A percentile compares a stretch with the other conserved stretches of the same genome.
Evolutionary conservation across 2,888 invertebrate species (phyloP).

Genomic region (Tenthredo scrophulariae): DNA sequence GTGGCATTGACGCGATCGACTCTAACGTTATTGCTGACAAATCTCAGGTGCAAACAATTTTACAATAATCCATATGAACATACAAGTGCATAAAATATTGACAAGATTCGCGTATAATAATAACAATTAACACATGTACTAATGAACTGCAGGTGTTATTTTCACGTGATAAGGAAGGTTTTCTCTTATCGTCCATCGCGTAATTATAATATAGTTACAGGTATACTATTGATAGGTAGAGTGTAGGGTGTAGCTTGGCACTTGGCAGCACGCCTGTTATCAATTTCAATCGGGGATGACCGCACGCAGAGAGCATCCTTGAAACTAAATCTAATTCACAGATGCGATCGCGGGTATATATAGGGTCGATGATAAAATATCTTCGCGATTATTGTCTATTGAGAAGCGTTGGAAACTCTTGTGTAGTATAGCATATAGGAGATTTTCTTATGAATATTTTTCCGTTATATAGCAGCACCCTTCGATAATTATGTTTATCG

Average conservation of each 20-base stretch:
- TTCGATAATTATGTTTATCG: too few species aligned
- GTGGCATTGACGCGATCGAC: conserved; percentile 82
- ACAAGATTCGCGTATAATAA: too few species aligned
- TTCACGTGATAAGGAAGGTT: not conserved
- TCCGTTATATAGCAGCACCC: too few species aligned
- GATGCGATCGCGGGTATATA: not conserved
- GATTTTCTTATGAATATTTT: too few species aligned
- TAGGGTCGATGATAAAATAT: not conserved
- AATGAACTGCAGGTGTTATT: not conserved
- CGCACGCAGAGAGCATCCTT: not conserved
- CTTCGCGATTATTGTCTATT: too few species aligned
- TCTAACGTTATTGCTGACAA: conserved; percentile 82
- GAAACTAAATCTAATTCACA: not conserved
- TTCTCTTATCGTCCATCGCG: not conserved
- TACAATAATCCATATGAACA: not conserved
- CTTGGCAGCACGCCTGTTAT: conserved; percentile 37
- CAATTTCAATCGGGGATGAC: not conserved
- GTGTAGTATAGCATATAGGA: not conserved
- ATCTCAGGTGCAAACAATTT: conserved; percentile 81
- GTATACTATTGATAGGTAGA: not conserved
- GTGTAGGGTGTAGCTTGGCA: conserved; percentile 14
- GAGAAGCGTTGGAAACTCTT: too few species aligned
- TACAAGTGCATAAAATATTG: not conserved
- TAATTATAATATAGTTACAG: not conserved
- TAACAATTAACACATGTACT: too few species aligned